Percentiles rank a stretch among this genome's conserved stretches.
phyloP scores from a whole-genome alignment of 2,113 vertebrate genomes.

The Zosterops pallidus region DNA sequence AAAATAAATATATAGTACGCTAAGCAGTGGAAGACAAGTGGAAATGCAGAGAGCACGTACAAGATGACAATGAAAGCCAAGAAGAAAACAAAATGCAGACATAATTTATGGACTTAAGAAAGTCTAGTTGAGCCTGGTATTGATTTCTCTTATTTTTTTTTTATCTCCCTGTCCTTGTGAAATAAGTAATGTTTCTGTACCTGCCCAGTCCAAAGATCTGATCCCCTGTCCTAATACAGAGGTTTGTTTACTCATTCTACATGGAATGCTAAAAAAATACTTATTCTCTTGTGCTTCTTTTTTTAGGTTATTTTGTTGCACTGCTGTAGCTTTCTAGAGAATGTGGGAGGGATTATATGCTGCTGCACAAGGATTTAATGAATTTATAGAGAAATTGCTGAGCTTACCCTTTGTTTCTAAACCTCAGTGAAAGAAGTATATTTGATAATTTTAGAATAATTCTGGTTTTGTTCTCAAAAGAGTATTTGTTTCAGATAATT shows the following conservation, averaged over 20 bases:
- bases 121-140: neutral
- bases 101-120: neutral
- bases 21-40: neutral
- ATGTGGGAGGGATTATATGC: neutral
- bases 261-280: neutral
- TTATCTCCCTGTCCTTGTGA: neutral
- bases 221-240: neutral
- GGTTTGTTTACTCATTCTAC: neutral
- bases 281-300: neutral
- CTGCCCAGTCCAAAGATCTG: neutral
- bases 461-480: neutral
- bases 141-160: neutral
- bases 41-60: neutral
- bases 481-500: slow-evolving; percentile 41
- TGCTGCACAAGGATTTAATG: neutral
- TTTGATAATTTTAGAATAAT: neutral
- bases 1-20: neutral
- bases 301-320: neutral
- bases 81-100: neutral
- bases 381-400: neutral
- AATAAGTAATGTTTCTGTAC: neutral
- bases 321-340: neutral
- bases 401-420: neutral
- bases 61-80: neutral
- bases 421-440: neutral